These are phyloP conservation scores for Ctenomys sociabilis DNA, from an alignment of 2,113 vertebrate genomes.

Conservation along the genomic window DNA sequence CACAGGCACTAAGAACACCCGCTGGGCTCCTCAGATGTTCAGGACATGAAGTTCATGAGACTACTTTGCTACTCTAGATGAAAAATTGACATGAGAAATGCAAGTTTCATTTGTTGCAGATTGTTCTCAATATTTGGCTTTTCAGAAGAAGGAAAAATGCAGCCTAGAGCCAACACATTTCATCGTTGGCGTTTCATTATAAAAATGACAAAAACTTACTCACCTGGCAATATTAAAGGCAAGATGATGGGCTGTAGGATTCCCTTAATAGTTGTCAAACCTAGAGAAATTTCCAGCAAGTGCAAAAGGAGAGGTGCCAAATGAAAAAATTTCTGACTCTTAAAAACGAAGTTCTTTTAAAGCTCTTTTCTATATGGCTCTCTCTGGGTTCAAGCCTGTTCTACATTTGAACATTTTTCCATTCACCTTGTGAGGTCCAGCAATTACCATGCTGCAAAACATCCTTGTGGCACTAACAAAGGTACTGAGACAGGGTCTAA, in stretches of 20 bases:
- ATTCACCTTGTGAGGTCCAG: not conserved
- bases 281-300: constrained; percentile 62
- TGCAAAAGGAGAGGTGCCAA: constrained; percentile 19
- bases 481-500: not conserved
- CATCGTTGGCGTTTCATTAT: constrained; percentile 78
- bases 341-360: constrained; percentile 25
- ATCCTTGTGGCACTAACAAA: not conserved
- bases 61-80: not conserved
- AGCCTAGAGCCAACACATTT: constrained; percentile 61
- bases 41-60: not conserved
- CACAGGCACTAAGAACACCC: not conserved
- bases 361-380: not conserved
- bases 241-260: constrained; percentile 61
- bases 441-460: not conserved
- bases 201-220: constrained; percentile 80
- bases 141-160: constrained; percentile 71
- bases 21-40: not conserved
- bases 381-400: not conserved
- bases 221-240: constrained; percentile 76
- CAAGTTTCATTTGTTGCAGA: constrained; percentile 62
- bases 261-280: constrained; percentile 70
- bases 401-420: not conserved
- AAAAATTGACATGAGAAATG: constrained; percentile 58
- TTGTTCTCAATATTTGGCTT: constrained; percentile 74
- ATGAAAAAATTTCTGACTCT: constrained; percentile 49